Evolutionary conservation across 2,797 vertebrate species (phyloP).

Genomic region (Brachyrhaphis roseni): DNA sequence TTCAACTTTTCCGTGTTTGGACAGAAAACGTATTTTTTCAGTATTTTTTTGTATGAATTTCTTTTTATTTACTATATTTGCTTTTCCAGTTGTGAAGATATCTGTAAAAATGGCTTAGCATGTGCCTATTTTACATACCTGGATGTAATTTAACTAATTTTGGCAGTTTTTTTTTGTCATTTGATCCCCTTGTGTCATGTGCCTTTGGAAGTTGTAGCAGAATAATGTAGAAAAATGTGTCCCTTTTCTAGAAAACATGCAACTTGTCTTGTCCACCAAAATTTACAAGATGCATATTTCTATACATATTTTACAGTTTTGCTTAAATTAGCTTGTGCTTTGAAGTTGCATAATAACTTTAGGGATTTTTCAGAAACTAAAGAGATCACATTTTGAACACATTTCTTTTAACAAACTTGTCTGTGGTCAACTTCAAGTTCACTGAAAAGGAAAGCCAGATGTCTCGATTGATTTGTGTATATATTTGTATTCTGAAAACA

Average conservation of each 20-base stretch:
- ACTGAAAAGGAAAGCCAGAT: slow-evolving; percentile 26
- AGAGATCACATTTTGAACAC: slow-evolving; percentile 1
- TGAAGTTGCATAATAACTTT: slow-evolving; percentile 3
- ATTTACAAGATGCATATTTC: slow-evolving; percentile 13
- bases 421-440: background rate
- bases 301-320: slow-evolving; percentile 42
- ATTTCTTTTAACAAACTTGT: slow-evolving; percentile 4
- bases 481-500: slow-evolving; percentile 68
- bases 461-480: slow-evolving; percentile 55
- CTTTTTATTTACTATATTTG: slow-evolving; percentile 57
- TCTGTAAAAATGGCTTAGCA: slow-evolving; percentile 60
- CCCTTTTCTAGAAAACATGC: slow-evolving; percentile 31
- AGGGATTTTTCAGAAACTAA: slow-evolving; percentile 20
- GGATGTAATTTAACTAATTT: slow-evolving; percentile 80
- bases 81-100: slow-evolving; percentile 49
- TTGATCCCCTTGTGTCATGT: slow-evolving; percentile 59
- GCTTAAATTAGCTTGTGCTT: slow-evolving; percentile 18
- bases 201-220: slow-evolving; percentile 70
- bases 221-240: slow-evolving; percentile 70
- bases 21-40: slow-evolving; percentile 60
- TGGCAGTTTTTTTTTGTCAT: slow-evolving; percentile 51
- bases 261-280: background rate
- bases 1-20: slow-evolving; percentile 65
- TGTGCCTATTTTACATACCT: slow-evolving; percentile 70
- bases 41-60: slow-evolving; percentile 73